phyloP scores from a whole-genome alignment of 2,113 vertebrate species.

The Zapus hudsonius region DNA sequence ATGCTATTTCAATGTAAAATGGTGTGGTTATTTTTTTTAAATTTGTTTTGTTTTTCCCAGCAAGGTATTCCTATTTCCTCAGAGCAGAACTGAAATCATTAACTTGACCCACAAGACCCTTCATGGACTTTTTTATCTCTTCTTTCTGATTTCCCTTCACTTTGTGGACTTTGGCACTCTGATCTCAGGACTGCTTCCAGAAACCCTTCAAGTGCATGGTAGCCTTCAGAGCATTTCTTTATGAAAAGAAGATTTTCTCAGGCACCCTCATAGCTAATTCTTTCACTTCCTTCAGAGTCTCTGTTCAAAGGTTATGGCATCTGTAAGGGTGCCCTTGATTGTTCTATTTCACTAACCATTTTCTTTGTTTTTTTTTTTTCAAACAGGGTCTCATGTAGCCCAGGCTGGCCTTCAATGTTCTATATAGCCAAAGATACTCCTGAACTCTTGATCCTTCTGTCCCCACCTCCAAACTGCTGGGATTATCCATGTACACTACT shows the following conservation, averaged over 20 bases:
- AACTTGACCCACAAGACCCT: not conserved
- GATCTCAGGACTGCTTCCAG: not conserved
- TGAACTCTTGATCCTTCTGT: too few species aligned
- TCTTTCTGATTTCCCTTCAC: not conserved
- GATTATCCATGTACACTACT: too few species aligned
- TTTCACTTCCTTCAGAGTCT: not conserved
- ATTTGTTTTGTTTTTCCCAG: not conserved
- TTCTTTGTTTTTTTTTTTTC: too few species aligned
- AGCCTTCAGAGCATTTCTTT: not conserved
- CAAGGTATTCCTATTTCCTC: not conserved
- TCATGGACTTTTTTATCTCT: not conserved
- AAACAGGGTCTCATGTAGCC: too few species aligned
- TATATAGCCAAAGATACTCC: too few species aligned
- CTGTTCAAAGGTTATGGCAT: not conserved
- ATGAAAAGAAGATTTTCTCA: not conserved
- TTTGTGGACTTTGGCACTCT: not conserved
- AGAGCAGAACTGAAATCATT: not conserved
- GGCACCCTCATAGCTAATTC: not conserved
- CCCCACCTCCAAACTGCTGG: too few species aligned
- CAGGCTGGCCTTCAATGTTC: too few species aligned
- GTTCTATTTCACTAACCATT: not conserved
- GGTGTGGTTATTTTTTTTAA: too few species aligned
- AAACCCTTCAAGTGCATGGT: not conserved
- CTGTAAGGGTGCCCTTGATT: not conserved
- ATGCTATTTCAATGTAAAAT: slow-evolving; percentile 11